phyloP scores from a whole-genome alignment of 1,140 invertebrate genomes.

The Diachasmimorpha longicaudata region DNA sequence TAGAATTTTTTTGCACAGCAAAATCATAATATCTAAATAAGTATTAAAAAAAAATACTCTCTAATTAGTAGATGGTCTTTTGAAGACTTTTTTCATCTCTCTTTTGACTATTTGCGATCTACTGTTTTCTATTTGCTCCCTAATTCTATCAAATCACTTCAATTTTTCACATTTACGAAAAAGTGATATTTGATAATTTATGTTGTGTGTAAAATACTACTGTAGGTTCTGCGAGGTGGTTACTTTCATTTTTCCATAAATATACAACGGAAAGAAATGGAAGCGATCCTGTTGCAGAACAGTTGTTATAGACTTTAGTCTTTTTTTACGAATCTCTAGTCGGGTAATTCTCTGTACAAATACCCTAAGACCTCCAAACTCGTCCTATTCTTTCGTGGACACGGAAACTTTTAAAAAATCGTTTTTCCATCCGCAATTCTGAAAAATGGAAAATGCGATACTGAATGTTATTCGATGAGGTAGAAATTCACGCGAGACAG shows the following conservation, averaged over 20 bases:
- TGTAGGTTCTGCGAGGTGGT: conserved; percentile 1
- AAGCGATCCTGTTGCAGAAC: conserved; percentile 9
- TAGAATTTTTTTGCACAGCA: not conserved
- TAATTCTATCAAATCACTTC: not conserved
- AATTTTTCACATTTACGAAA: not conserved
- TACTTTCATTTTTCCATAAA: not conserved
- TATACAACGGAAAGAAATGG: not conserved
- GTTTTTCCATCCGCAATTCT: no score
- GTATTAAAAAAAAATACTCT: not conserved
- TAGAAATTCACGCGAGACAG: no score
- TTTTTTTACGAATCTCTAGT: conserved; percentile 32
- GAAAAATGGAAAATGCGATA: not conserved
- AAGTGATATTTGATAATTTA: not conserved
- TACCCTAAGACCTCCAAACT: not conserved
- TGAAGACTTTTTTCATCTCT: not conserved
- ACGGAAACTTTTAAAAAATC: not conserved
- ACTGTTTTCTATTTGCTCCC: not conserved
- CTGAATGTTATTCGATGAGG: no score
- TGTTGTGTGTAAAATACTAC: not conserved
- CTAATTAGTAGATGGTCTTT: not conserved
- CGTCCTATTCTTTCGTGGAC: not conserved
- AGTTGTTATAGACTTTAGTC: conserved; percentile 32
- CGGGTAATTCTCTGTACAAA: not conserved
- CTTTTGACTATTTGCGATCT: not conserved
- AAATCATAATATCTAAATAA: not conserved